phyloP scores from a whole-genome alignment of 2,113 vertebrate genomes.

The Tinamus guttatus region DNA sequence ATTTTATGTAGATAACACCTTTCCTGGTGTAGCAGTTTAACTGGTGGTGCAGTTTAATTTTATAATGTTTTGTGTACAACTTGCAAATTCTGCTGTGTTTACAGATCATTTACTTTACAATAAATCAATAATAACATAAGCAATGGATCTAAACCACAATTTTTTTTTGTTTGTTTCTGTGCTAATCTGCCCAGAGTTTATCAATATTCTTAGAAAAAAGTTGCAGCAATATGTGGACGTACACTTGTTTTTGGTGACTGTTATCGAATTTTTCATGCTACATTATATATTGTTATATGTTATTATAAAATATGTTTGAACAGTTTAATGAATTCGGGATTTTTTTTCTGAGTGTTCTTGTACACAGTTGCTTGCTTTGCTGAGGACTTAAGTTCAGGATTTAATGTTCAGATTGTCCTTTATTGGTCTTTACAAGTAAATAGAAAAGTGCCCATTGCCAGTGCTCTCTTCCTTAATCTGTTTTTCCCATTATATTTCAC shows the following conservation, averaged over 20 bases:
- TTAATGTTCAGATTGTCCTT: neutral
- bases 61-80: neutral
- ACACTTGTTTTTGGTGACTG: neutral
- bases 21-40: neutral
- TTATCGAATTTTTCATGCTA: neutral
- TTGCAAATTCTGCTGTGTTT: neutral
- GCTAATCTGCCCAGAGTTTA: neutral
- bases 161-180: neutral
- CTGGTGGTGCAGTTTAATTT: neutral
- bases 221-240: neutral
- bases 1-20: neutral
- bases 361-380: neutral
- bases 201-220: neutral
- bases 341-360: neutral
- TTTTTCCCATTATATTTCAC: neutral
- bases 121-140: neutral
- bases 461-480: neutral
- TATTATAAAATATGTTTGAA: neutral
- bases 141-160: neutral
- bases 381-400: neutral
- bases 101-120: neutral
- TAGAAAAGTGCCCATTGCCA: neutral
- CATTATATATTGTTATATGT: neutral
- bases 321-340: neutral
- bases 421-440: neutral